Base-by-base conservation (phyloP, 2,797 vertebrate species). In the Hypotaenidia okinawae region DNA sequence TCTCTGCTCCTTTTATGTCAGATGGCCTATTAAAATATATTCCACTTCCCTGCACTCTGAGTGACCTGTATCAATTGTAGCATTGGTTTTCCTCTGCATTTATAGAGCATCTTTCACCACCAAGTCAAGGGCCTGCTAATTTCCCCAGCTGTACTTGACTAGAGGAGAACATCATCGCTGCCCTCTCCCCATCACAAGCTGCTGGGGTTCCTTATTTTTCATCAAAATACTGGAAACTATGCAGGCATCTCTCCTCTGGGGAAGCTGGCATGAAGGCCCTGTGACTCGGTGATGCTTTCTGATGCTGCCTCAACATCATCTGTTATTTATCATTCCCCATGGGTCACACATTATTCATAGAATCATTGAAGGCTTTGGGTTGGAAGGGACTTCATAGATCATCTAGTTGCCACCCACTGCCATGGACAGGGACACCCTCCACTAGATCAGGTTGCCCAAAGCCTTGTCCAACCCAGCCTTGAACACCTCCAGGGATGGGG, bases 221-320 rank as follows among this genome's bases (percentile, higher is more conserved):
- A 35, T 70, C 28, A 28, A 67, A 67, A 7, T n/a, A 16, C 7
- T 51, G 69, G 54, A 88, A 66, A 10, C 16, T 18, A 16, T 12
- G 16, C 27, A 83, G 80, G 8, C 62, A 86, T 35, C 28, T 78
- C 23, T 47, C 30, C 11, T 4, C 27, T 58, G 6, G 52, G 5
- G 28, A 41, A 22, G 37, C 9, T 69, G 70, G 3, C 19, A 13
- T 0, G 0, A 30, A 35, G 32, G 6, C 2, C 22, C 18, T 27
- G 30, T 51, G 58, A 13, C 37, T 88, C 89, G 47, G 13, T 55
- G 63, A 13, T 43, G 25, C 9, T 45, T 75, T 67, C 49, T 84
- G 83, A 32, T 45, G 33, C 18, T 76, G 52, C 28, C 63, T 84
- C 41, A 45, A 51, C 30, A 9, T 2, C n/a, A 28, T 5, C 4